These are phyloP conservation scores for Stercorarius parasiticus DNA, from an alignment of 2,113 vertebrate genomes.

Conservation along the genomic window DNA sequence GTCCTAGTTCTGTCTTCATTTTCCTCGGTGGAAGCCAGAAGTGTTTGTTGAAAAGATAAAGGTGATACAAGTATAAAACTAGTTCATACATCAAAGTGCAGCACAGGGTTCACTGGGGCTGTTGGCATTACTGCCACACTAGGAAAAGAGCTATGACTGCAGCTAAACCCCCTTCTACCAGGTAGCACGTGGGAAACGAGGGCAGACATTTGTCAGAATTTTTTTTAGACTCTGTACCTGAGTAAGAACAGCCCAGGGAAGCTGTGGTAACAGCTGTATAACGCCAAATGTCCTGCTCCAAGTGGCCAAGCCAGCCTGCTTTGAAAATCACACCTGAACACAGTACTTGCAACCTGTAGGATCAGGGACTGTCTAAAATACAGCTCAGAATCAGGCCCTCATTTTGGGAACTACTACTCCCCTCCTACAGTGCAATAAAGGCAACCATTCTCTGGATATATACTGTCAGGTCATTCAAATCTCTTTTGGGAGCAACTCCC, in stretches of 20 bases:
- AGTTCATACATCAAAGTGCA: fast-evolving
- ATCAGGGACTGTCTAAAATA: neutral
- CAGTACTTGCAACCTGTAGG: neutral
- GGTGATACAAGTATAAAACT: neutral
- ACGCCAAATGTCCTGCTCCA: neutral
- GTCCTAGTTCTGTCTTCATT: neutral
- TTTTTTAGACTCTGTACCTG: neutral
- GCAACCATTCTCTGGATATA: neutral
- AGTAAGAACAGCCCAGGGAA: neutral
- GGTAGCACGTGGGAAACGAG: fast-evolving
- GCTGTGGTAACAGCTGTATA: neutral
- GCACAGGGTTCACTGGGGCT: neutral
- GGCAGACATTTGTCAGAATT: neutral
- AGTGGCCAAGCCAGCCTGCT: neutral
- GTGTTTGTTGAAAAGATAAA: neutral
- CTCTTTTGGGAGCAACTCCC: neutral
- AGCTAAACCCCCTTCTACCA: neutral
- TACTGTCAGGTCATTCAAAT: neutral
- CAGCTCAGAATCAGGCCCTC: neutral
- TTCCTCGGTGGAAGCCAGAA: neutral
- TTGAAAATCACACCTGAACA: neutral
- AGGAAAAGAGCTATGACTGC: neutral
- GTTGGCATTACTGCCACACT: neutral
- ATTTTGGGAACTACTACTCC: neutral
- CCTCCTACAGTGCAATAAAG: neutral